phyloP scores from a whole-genome alignment of 2,888 invertebrate species.

The Netelia inedita region DNA sequence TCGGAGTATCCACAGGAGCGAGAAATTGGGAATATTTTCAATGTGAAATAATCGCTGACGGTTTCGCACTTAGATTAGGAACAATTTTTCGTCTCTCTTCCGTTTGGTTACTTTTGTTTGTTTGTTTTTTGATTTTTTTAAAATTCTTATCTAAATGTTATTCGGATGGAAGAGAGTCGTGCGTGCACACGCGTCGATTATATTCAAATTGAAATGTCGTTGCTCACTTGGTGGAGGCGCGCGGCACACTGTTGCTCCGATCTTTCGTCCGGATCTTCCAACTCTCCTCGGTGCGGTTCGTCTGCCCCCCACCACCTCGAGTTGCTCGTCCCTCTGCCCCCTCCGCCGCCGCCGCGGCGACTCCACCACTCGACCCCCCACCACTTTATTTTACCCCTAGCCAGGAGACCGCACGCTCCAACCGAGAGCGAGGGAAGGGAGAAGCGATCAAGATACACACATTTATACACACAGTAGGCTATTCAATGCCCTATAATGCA shows the following conservation, averaged over 20 bases:
- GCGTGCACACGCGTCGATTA: slow-evolving; percentile 56
- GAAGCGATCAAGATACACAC: slow-evolving; percentile 13
- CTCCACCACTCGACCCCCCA: slow-evolving; percentile 53
- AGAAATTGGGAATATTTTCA: neutral
- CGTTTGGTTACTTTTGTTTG: neutral
- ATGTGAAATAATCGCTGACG: slow-evolving; percentile 1
- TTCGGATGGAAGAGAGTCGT: slow-evolving; percentile 17
- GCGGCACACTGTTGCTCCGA: slow-evolving; percentile 84
- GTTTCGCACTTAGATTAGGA: neutral
- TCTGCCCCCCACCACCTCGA: slow-evolving; percentile 49
- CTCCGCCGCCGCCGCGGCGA: neutral
- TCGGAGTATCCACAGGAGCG: slow-evolving; percentile 6
- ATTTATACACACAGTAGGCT: neutral
- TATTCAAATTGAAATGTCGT: neutral
- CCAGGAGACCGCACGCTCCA: slow-evolving; percentile 66
- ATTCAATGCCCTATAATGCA: neutral
- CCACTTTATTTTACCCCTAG: slow-evolving; percentile 69
- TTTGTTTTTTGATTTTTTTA: neutral
- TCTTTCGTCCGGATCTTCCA: slow-evolving; percentile 73
- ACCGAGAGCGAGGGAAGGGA: slow-evolving; percentile 32
- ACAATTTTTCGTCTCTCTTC: neutral
- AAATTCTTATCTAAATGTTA: neutral
- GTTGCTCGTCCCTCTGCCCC: slow-evolving; percentile 58
- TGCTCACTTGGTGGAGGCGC: slow-evolving; percentile 77
- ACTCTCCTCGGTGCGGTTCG: slow-evolving; percentile 66